phyloP scores from a whole-genome alignment of 2,888 invertebrate species.

The Pachliopta kotzebuea region DNA sequence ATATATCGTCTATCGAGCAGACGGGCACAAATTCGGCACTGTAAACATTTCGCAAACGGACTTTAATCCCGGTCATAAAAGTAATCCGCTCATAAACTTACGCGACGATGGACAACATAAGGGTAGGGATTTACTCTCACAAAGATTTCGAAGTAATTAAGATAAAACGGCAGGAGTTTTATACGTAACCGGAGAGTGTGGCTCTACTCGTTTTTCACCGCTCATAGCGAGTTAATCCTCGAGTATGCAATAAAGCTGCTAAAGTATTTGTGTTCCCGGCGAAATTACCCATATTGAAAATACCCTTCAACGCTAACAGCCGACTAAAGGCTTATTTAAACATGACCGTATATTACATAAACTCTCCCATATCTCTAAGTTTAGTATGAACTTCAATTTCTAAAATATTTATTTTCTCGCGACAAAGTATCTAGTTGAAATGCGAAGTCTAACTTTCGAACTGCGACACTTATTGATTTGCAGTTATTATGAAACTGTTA shows the following conservation, averaged over 20 bases:
- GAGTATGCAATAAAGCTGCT: constrained; percentile 77
- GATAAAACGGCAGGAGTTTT: constrained; percentile 76
- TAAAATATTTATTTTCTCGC: too few relatives aligned
- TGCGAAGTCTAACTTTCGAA: constrained; percentile 39
- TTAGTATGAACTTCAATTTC: constrained; percentile 39
- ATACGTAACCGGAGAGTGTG: constrained; percentile 58
- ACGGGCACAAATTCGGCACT: constrained; percentile 59
- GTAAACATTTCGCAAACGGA: constrained; percentile 77
- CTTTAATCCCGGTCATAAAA: constrained; percentile 78
- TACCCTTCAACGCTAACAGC: constrained; percentile 75
- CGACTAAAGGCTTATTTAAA: constrained; percentile 72
- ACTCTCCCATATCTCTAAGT: constrained; percentile 49
- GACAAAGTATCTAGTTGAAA: too few relatives aligned
- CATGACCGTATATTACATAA: constrained; percentile 54
- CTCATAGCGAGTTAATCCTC: constrained; percentile 76
- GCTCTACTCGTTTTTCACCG: constrained; percentile 70
- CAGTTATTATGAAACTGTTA: constrained; percentile 54
- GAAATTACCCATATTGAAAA: constrained; percentile 80
- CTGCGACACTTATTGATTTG: constrained; percentile 58
- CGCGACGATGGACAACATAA: constrained; percentile 78
- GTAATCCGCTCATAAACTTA: constrained; percentile 79
- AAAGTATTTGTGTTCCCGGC: constrained; percentile 76
- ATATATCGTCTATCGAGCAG: constrained; percentile 46
- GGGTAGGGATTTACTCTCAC: constrained; percentile 75
- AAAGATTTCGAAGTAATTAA: constrained; percentile 79